These are phyloP conservation scores for Cephalopholis sonnerati DNA, from an alignment of 2,113 vertebrate species.

Conservation along the genomic window DNA sequence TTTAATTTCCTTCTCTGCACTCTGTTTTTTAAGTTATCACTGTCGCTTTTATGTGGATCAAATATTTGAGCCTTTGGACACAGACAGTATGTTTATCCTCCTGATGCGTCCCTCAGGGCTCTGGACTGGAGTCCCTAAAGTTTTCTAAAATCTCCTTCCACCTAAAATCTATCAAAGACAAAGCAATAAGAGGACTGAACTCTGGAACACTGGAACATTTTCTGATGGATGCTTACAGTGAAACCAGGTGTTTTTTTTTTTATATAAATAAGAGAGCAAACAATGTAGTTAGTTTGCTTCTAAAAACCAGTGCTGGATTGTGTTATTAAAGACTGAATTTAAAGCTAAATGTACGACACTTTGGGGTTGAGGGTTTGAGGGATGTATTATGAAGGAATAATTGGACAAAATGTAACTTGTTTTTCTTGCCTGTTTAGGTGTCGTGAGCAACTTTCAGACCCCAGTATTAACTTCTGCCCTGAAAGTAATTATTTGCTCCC, in stretches of 20 bases:
- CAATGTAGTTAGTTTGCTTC: too few relatives aligned
- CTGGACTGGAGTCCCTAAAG: not conserved
- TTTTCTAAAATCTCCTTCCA: not conserved
- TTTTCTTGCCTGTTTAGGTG: too few relatives aligned
- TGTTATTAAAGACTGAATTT: not conserved
- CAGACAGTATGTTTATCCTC: not conserved
- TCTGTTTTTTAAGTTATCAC: not conserved
- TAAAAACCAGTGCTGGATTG: not conserved
- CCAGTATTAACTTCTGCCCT: too few relatives aligned
- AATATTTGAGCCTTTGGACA: not conserved
- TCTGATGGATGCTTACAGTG: too few relatives aligned
- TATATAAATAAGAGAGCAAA: too few relatives aligned
- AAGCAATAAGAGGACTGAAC: not conserved
- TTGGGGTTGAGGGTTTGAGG: too few relatives aligned
- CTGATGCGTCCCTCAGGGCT: not conserved
- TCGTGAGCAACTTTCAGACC: too few relatives aligned
- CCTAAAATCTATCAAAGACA: not conserved
- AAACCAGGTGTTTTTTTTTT: too few relatives aligned
- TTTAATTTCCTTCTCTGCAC: not conserved
- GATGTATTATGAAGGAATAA: not conserved
- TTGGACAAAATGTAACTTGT: not conserved
- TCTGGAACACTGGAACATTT: too few relatives aligned
- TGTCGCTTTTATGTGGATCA: not conserved
- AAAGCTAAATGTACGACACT: too few relatives aligned
- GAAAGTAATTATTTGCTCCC: not conserved